Conservation (phyloP, 2,888 invertebrate genomes). For the Caenorhabditis angaria region DNA sequence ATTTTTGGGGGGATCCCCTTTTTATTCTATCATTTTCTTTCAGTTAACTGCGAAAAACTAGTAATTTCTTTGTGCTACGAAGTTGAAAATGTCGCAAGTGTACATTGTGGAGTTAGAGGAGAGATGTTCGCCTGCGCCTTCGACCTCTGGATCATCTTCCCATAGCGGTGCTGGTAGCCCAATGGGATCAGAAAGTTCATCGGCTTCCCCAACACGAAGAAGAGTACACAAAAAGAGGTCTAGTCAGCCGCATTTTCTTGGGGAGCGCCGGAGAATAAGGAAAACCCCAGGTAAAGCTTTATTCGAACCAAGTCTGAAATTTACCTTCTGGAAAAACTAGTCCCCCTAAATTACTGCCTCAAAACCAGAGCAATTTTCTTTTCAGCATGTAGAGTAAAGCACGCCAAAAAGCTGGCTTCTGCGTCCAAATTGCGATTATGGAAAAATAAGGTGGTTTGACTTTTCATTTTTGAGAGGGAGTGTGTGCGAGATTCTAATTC, state of each 20-base stretch:
- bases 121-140: constrained; percentile 30
- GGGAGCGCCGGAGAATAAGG: not conserved
- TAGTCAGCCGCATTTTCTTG: too few relatives aligned
- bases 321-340: too few relatives aligned
- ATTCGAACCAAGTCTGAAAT: too few relatives aligned
- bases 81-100: constrained; percentile 14
- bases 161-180: constrained; percentile 19
- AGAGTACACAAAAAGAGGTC: not conserved
- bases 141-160: constrained; percentile 34
- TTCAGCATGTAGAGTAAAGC: constrained; percentile 33
- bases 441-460: constrained; percentile 32
- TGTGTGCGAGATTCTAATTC: not conserved
- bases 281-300: constrained; percentile 6
- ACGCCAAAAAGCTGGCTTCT: constrained; percentile 24
- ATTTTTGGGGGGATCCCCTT: constrained; percentile 7
- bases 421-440: constrained; percentile 31
- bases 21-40: not conserved
- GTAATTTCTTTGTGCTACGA: not conserved
- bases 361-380: constrained; percentile 1
- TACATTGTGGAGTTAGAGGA: constrained; percentile 25
- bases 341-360: too few relatives aligned
- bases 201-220: not conserved
- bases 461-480: constrained; percentile 4
- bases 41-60: not conserved
- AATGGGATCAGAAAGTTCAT: not conserved